Percentiles rank a stretch among this genome's conserved stretches.
These are phyloP conservation scores for Corythoichthys intestinalis DNA, from an alignment of 2,113 vertebrate genomes.

Conservation along the genomic window DNA sequence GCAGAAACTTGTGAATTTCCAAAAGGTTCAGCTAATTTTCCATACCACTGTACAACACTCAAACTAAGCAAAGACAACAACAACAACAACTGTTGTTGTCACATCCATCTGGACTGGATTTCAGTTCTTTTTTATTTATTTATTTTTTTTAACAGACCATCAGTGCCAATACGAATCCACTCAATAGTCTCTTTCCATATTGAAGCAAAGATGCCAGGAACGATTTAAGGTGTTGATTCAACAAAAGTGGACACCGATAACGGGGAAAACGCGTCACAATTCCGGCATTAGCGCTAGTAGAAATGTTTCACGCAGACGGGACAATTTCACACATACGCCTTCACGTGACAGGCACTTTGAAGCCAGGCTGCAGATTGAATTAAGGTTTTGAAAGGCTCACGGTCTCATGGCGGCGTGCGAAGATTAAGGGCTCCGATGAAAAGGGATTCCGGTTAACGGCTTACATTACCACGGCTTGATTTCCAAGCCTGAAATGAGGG, in stretches of 20 bases:
- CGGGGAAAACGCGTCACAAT: neutral
- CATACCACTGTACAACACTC: too few relatives aligned
- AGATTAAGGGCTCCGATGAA: slow-evolving; percentile 65
- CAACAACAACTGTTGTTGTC: too few relatives aligned
- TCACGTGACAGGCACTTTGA: slow-evolving; percentile 57
- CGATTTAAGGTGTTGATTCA: neutral
- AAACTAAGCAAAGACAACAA: too few relatives aligned
- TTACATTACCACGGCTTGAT: slow-evolving; percentile 49
- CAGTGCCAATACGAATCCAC: too few relatives aligned
- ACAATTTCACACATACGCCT: neutral
- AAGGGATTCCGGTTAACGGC: slow-evolving; percentile 65
- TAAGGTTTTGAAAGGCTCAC: slow-evolving; percentile 57
- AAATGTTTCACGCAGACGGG: neutral
- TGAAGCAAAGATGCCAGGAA: neutral
- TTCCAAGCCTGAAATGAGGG: slow-evolving; percentile 59
- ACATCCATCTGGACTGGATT: too few relatives aligned
- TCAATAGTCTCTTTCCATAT: neutral
- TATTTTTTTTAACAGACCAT: too few relatives aligned
- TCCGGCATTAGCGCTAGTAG: neutral
- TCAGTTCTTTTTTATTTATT: too few relatives aligned
- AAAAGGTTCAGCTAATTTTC: too few relatives aligned
- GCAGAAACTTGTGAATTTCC: too few relatives aligned
- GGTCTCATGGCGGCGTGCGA: slow-evolving; percentile 61
- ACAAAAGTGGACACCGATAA: neutral
- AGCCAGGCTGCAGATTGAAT: slow-evolving; percentile 69